These are phyloP conservation scores for Epirrita christyi DNA, from an alignment of 2,888 invertebrate genomes.

Conservation along the genomic window DNA sequence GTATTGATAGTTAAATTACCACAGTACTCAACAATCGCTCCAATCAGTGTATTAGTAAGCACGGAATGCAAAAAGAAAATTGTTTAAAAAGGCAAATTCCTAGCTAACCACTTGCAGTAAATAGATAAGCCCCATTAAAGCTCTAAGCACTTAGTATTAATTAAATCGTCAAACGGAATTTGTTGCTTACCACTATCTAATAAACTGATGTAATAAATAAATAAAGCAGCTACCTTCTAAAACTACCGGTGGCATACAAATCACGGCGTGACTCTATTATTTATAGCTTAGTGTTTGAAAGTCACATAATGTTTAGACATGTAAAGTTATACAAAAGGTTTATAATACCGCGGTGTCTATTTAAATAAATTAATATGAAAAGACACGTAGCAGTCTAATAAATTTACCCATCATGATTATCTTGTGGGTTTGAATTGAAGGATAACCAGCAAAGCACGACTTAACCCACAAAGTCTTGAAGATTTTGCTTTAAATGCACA, in stretches of 20 bases:
- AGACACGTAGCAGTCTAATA: not conserved
- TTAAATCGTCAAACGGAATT: slow-evolving; percentile 46
- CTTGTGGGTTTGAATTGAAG: slow-evolving; percentile 4
- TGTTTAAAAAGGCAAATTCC: slow-evolving; percentile 28
- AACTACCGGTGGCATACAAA: slow-evolving; percentile 45
- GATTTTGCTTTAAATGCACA: slow-evolving; percentile 22
- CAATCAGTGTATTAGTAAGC: no score
- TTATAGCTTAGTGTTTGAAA: slow-evolving; percentile 51
- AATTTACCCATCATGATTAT: not conserved
- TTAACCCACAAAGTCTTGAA: slow-evolving; percentile 5
- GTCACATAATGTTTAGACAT: slow-evolving; percentile 47
- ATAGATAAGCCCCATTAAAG: slow-evolving; percentile 38
- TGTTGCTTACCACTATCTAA: slow-evolving; percentile 32
- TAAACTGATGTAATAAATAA: slow-evolving; percentile 13
- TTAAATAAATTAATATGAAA: slow-evolving; percentile 34
- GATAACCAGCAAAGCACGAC: slow-evolving; percentile 1
- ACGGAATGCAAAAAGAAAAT: slow-evolving; percentile 15
- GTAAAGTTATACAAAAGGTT: slow-evolving; percentile 40
- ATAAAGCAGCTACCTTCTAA: slow-evolving; percentile 11
- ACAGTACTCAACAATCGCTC: no score
- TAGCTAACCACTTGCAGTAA: no score
- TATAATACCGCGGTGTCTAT: slow-evolving; percentile 37
- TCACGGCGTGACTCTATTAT: slow-evolving; percentile 45
- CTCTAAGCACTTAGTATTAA: slow-evolving; percentile 43
- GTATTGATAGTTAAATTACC: not conserved